These are phyloP conservation scores for Heterochromis multidens DNA, from an alignment of 2,113 vertebrate species.

Conservation along the genomic window DNA sequence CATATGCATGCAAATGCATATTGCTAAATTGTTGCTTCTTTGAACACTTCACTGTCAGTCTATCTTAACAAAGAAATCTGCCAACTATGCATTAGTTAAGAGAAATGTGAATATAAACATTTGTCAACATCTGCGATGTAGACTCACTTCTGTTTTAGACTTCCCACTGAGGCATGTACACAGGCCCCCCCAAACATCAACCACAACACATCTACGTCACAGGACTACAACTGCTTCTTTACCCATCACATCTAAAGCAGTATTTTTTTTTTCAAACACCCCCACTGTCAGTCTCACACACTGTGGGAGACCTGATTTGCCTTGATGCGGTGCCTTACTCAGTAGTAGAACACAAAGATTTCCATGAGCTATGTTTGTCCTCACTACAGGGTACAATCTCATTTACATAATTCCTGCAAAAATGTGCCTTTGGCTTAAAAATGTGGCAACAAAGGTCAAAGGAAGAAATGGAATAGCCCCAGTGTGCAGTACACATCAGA, in stretches of 20 bases:
- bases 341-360: not conserved
- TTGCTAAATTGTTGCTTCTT: not conserved
- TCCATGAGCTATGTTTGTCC: constrained; percentile 26
- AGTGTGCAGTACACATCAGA: not conserved
- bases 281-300: not conserved
- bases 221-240: not conserved
- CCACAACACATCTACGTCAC: not conserved
- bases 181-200: not conserved
- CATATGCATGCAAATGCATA: not conserved
- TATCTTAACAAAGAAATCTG: not conserved
- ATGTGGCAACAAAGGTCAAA: constrained; percentile 1
- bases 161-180: not conserved
- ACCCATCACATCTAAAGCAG: not conserved
- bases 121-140: not conserved
- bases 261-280: not conserved
- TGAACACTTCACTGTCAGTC: not conserved
- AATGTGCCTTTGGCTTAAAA: not conserved
- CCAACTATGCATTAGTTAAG: not conserved
- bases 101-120: not conserved
- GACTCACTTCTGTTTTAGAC: not conserved
- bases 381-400: not conserved
- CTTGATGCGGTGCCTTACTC: not conserved
- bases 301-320: not conserved
- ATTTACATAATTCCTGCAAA: constrained; percentile 21
- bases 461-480: not conserved